These are phyloP conservation scores for Gopherus flavomarginatus DNA, from an alignment of 2,113 vertebrate genomes.

Conservation along the genomic window DNA sequence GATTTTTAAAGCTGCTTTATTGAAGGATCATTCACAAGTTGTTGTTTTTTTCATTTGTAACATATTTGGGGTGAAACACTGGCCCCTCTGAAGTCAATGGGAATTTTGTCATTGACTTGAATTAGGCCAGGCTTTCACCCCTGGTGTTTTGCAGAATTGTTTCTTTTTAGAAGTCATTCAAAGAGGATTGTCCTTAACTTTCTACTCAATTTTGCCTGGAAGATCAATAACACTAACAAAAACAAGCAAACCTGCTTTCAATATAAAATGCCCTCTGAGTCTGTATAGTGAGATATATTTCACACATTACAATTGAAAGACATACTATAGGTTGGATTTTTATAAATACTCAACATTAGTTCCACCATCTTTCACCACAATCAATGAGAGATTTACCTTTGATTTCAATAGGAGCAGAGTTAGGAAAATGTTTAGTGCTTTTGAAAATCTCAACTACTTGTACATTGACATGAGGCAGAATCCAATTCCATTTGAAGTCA, in stretches of 20 bases:
- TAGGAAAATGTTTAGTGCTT: not conserved
- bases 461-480: not conserved
- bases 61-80: not conserved
- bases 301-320: not conserved
- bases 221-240: not conserved
- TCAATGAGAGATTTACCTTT: not conserved
- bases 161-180: not conserved
- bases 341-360: not conserved
- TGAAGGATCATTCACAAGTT: not conserved
- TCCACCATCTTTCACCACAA: not conserved
- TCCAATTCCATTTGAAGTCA: not conserved
- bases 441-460: not conserved
- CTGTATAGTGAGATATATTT: not conserved
- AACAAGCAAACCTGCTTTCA: not conserved
- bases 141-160: not conserved
- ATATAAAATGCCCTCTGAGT: not conserved
- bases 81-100: not conserved
- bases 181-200: not conserved
- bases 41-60: not conserved
- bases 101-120: not conserved
- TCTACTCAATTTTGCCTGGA: not conserved
- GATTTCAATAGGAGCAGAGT: not conserved
- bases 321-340: not conserved
- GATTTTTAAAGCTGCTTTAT: not conserved
- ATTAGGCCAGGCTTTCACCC: not conserved